Percentiles rank a stretch among this genome's conserved stretches.
phyloP scores from a whole-genome alignment of 2,113 vertebrate species.

The Dipodomys stephensi region DNA sequence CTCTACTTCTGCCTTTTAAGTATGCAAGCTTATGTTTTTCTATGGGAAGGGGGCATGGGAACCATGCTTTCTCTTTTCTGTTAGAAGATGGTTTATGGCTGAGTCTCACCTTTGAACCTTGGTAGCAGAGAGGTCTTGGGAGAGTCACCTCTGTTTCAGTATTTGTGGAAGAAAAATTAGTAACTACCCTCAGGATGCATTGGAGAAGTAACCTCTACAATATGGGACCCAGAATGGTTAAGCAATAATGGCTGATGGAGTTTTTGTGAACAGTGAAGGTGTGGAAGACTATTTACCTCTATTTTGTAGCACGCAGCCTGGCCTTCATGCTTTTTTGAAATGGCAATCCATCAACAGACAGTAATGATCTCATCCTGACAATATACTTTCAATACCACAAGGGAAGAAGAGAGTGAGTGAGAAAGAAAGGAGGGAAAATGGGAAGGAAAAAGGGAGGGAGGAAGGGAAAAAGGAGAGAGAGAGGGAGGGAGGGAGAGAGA shows the following conservation, averaged over 20 bases:
- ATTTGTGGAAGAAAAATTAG: not conserved
- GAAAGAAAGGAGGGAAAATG: no score
- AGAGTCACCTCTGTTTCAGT: not conserved
- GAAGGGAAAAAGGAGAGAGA: not conserved
- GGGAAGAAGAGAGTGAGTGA: not conserved
- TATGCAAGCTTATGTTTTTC: not conserved
- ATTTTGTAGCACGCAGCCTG: not conserved
- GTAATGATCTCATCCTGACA: not conserved
- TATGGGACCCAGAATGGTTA: fast-evolving
- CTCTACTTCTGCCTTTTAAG: not conserved
- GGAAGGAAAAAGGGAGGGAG: not conserved
- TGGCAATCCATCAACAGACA: not conserved
- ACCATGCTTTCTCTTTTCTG: not conserved
- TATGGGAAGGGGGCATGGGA: not conserved
- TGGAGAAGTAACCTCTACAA: not conserved
- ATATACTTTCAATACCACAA: not conserved
- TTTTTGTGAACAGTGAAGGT: not conserved
- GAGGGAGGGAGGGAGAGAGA: not conserved
- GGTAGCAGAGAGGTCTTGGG: not conserved
- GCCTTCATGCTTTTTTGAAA: not conserved
- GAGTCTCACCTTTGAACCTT: not conserved
- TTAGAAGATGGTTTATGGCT: not conserved
- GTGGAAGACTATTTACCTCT: not conserved
- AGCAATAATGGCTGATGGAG: not conserved
- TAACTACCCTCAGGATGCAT: not conserved